A percentile compares a stretch with the other conserved stretches of the same genome.
These are phyloP conservation scores for Motacilla tschutschensis DNA, from an alignment of 2,113 vertebrate genomes.

Conservation along the genomic window DNA sequence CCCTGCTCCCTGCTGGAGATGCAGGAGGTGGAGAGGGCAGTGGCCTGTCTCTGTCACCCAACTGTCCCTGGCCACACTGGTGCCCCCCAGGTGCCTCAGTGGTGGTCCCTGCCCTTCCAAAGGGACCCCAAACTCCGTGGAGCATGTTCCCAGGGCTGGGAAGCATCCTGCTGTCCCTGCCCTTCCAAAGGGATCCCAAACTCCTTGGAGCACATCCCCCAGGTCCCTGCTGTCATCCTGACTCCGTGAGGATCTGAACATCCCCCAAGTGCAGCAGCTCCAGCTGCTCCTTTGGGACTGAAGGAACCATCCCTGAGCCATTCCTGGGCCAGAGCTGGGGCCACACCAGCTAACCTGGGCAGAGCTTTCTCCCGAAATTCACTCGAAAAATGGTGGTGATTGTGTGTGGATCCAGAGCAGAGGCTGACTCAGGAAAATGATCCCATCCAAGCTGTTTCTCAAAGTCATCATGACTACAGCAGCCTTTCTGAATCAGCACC, in stretches of 20 bases:
- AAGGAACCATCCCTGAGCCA: neutral
- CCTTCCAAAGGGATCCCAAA: neutral
- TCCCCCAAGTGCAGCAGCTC: neutral
- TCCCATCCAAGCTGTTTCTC: neutral
- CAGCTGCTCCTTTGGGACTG: neutral
- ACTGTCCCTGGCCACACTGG: accelerated
- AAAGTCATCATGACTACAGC: neutral
- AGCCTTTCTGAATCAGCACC: neutral
- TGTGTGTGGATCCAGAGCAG: neutral
- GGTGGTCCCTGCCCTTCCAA: neutral
- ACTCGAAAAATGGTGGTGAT: accelerated
- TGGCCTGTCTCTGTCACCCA: neutral
- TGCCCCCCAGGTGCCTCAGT: neutral
- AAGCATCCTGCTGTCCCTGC: neutral
- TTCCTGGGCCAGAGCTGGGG: neutral
- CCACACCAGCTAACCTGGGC: neutral
- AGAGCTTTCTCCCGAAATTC: neutral
- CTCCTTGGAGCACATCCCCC: neutral
- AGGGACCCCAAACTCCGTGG: neutral
- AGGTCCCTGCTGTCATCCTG: neutral
- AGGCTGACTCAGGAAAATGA: neutral
- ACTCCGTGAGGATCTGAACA: neutral
- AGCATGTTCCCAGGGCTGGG: neutral
- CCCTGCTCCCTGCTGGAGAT: neutral
- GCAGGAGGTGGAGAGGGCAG: neutral